Percentiles rank a stretch among this genome's conserved stretches.
phyloP scores from a whole-genome alignment of 2,113 vertebrate species.

The Orcinus orca region DNA sequence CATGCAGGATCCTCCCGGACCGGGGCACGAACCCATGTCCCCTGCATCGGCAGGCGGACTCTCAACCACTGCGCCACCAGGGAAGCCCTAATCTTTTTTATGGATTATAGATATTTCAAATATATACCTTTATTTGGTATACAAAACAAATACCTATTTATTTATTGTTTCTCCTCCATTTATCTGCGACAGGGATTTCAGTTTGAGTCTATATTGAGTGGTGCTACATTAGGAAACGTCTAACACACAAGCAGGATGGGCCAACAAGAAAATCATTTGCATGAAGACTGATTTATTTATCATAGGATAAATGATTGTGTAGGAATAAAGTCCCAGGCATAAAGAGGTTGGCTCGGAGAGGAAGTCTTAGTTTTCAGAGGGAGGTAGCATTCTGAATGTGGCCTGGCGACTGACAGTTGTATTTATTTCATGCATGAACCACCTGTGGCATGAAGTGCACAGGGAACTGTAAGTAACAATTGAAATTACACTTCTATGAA shows the following conservation, averaged over 20 bases:
- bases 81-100: not conserved
- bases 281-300: not conserved
- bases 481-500: not conserved
- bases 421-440: not conserved
- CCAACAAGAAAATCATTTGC: not conserved
- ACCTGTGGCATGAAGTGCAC: not conserved
- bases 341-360: not conserved
- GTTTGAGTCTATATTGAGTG: not conserved
- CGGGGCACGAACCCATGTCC: too few relatives aligned
- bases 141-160: not conserved
- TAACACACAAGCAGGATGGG: not conserved
- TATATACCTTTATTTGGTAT: not conserved
- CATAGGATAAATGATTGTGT: not conserved
- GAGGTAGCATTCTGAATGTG: not conserved
- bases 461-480: not conserved
- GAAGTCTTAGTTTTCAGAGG: not conserved
- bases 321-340: not conserved
- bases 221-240: not conserved
- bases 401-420: not conserved
- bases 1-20: accelerated
- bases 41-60: too few relatives aligned
- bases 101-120: not conserved
- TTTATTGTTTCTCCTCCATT: not conserved
- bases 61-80: too few relatives aligned
- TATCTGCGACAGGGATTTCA: not conserved